Evolutionary conservation across 64 coral and sea anemone species (phyloP).

Genomic region (Trachythela sp.): DNA sequence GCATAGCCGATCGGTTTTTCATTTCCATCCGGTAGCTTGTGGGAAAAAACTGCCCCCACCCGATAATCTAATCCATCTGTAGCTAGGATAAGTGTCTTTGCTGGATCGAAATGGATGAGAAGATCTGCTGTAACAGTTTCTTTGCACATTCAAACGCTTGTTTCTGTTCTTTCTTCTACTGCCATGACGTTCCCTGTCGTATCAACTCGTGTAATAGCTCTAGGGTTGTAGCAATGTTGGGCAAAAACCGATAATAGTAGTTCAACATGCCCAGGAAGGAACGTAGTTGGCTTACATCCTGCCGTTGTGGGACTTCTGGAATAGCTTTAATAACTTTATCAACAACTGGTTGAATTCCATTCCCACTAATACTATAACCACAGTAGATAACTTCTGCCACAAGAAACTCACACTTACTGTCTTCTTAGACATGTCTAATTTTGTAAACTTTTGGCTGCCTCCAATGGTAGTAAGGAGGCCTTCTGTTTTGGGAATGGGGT

Average conservation of each 20-base stretch:
- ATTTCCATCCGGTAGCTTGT: conserved; percentile 25
- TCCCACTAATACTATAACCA: conserved; percentile 1
- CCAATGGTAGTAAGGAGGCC: neutral
- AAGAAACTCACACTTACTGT: no score
- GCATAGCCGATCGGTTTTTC: conserved; percentile 51
- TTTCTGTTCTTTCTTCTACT: no score
- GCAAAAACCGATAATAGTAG: neutral
- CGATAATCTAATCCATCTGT: conserved; percentile 43
- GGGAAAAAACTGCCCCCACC: conserved; percentile 48
- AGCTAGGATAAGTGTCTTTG: neutral
- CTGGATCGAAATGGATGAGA: neutral
- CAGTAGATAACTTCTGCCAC: neutral
- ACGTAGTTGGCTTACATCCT: conserved; percentile 31
- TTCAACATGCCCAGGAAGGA: conserved; percentile 35
- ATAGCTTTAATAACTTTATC: conserved; percentile 43
- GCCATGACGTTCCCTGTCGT: conserved; percentile 28
- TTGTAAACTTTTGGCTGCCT: neutral
- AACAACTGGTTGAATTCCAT: no score
- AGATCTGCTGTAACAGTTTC: no score
- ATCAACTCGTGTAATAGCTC: neutral
- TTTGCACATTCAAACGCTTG: no score
- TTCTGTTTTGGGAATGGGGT: neutral
- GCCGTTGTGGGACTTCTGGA: neutral
- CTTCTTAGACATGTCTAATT: conserved; percentile 24
- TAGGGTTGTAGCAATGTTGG: conserved; percentile 5